Evolutionary conservation across 2,888 invertebrate genomes (phyloP).

Genomic region (Elmis aenea): DNA sequence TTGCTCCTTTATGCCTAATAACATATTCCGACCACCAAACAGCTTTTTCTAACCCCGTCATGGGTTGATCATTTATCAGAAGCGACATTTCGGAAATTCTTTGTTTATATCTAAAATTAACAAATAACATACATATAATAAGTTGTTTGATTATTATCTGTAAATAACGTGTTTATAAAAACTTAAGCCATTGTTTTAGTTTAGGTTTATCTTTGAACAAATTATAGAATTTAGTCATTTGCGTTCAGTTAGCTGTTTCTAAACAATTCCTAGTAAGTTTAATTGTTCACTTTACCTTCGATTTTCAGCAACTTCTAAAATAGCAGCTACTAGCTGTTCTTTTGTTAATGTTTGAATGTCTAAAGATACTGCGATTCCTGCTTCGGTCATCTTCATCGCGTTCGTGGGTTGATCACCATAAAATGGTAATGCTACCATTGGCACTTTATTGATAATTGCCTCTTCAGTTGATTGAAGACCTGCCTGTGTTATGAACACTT

Average conservation of each 20-base stretch:
- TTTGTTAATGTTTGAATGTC: slow-evolving; percentile 22
- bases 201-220: too few species aligned
- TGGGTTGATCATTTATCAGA: slow-evolving; percentile 29
- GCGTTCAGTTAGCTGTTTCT: too few species aligned
- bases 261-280: too few species aligned
- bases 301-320: slow-evolving; percentile 31
- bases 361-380: slow-evolving; percentile 25
- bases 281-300: slow-evolving; percentile 23
- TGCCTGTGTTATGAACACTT: slow-evolving; percentile 29
- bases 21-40: slow-evolving; percentile 37
- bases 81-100: slow-evolving; percentile 19
- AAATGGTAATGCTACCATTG: slow-evolving; percentile 32
- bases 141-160: too few species aligned
- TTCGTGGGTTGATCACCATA: slow-evolving; percentile 30
- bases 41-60: slow-evolving; percentile 29
- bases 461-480: slow-evolving; percentile 28
- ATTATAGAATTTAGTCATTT: too few species aligned
- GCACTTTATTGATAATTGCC: slow-evolving; percentile 28
- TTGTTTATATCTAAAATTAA: slow-evolving; percentile 27
- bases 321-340: slow-evolving; percentile 26
- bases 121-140: neutral
- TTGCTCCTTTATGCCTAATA: slow-evolving; percentile 30
- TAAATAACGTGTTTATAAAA: too few species aligned
- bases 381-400: slow-evolving; percentile 22
- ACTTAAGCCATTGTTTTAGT: too few species aligned